Percentiles rank a stretch among this genome's conserved stretches.
phyloP scores from a whole-genome alignment of 2,113 vertebrate species.

The Riparia riparia region DNA sequence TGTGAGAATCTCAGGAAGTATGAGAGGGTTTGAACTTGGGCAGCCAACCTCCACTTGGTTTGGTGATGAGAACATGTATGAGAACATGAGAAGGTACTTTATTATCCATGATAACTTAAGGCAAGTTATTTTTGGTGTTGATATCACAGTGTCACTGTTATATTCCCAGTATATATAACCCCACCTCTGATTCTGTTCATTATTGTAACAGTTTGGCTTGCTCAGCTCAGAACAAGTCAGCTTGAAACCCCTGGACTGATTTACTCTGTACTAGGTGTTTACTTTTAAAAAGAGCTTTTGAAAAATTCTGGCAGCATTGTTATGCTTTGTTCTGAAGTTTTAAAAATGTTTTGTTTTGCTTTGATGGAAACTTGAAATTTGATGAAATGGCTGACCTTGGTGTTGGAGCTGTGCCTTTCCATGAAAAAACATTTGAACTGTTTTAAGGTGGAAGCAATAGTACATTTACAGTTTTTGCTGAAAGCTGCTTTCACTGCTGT shows the following conservation, averaged over 20 bases:
- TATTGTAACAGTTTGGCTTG: not conserved
- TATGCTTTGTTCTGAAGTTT: not conserved
- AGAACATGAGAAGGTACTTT: not conserved
- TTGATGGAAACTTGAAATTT: conserved; percentile 28
- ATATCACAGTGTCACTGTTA: not conserved
- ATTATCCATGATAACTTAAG: not conserved
- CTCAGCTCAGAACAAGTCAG: not conserved
- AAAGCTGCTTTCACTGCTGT: not conserved
- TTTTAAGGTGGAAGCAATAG: not conserved
- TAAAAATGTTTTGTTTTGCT: conserved; percentile 12
- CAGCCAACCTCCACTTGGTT: not conserved
- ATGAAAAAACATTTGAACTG: not conserved
- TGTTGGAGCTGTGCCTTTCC: conserved; percentile 20
- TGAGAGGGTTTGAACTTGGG: not conserved
- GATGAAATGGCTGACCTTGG: conserved; percentile 9
- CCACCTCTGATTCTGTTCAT: not conserved
- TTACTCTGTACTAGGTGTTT: not conserved
- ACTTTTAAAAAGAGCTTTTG: not conserved
- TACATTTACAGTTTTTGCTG: not conserved
- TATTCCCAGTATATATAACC: not conserved
- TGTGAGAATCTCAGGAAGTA: not conserved
- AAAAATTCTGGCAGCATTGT: not conserved
- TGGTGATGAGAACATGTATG: not conserved
- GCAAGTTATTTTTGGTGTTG: not conserved
- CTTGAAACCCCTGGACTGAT: not conserved